Evolutionary conservation across 2,888 invertebrate species (phyloP).

Genomic region (Hemithea aestivaria): DNA sequence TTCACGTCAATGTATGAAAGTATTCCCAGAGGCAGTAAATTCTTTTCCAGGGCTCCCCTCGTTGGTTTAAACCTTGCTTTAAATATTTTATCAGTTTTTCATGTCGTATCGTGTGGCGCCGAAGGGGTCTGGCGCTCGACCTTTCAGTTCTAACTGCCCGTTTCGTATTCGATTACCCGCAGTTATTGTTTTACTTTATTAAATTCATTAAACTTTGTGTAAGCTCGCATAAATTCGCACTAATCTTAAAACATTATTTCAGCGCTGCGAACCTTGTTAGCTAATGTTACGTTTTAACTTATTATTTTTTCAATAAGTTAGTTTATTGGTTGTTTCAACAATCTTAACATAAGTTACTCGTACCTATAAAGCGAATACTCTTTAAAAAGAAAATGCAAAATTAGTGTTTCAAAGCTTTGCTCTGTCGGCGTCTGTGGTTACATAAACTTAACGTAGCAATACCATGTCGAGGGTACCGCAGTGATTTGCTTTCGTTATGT

Average conservation of each 20-base stretch:
- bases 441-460: constrained; percentile 36
- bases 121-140: constrained; percentile 47
- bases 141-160: constrained; percentile 50
- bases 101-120: constrained; percentile 69
- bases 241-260: constrained; percentile 1
- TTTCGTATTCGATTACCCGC: constrained; percentile 49
- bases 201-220: constrained; percentile 16
- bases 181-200: constrained; percentile 22
- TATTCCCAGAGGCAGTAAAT: constrained; percentile 64
- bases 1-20: constrained; percentile 35
- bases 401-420: background rate
- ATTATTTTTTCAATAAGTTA: background rate
- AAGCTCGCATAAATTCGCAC: constrained; percentile 10
- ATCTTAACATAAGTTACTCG: too few relatives aligned
- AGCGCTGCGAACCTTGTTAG: background rate
- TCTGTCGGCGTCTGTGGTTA: constrained; percentile 29
- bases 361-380: too few relatives aligned
- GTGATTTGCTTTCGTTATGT: constrained; percentile 27
- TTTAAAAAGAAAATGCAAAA: constrained; percentile 1
- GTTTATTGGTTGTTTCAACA: too few relatives aligned
- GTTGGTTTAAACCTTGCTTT: constrained; percentile 59
- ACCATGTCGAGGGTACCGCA: constrained; percentile 37
- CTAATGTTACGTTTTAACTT: background rate
- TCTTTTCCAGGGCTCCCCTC: constrained; percentile 54
- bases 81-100: constrained; percentile 75